Evolutionary conservation across 2,797 vertebrate species (phyloP), one percentile per base, ranked within the genome.

Genomic region (Sebastes variabilis): DNA sequence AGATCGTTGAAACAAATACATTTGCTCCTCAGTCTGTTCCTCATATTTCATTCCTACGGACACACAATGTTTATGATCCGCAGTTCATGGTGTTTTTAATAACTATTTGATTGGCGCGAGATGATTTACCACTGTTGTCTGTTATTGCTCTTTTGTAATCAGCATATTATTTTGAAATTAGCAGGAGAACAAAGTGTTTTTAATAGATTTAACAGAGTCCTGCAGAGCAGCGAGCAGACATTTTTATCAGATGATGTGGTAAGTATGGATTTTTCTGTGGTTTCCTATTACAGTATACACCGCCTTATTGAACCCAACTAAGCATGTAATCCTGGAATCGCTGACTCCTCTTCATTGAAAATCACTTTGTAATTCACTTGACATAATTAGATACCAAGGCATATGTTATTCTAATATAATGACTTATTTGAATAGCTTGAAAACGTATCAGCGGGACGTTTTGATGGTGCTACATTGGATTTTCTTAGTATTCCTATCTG

Each of bases 201-300:
- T 88, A 84, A 94, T 91, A 92, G 86, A 86, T 93, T 87, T 88
- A 92, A 87, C 91, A 90, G 90, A 87, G 83, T 88, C 90, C 82
- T 77, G 83, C 81, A 10, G 87, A 87, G 89, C 80, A 67, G 87
- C 59, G 20, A 68, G 91, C 86, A 82, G 92, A 91, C 91, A 87
- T 93, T 93, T 91, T 88, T 85, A 92, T 94, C 86, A 85, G 90
- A 93, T 92, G 92, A 92, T 90, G 91, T 77, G 85, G 88, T 85
- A 66, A 87, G 87, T 91, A 92, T 93, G 78, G 91, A 94, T 91
- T 94, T 91, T 91, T 88, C 90, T 89, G 70, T 80, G 90, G 92
- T 86, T 89, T 94, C 86, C 83, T 90, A 88, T 95, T 93, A 92
- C 90, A 81, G 77, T 75, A 79, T 82, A 81, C 85, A 72, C 56